Percentiles rank a stretch among this genome's conserved stretches.
phyloP scores from a whole-genome alignment of 2,113 vertebrate genomes.

The Crotalus helleri region DNA sequence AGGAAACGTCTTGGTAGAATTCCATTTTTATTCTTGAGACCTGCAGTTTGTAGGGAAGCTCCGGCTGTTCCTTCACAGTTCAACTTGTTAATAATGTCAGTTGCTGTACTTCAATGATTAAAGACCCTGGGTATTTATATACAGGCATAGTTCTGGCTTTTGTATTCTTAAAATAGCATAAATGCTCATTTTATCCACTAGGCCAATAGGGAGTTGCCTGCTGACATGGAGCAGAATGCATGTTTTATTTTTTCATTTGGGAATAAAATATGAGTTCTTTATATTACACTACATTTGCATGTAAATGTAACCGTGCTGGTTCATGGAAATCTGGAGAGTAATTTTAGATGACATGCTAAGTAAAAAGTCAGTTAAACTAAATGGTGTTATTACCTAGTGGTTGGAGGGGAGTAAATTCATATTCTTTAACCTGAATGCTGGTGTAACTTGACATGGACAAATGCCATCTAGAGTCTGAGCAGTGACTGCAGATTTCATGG shows the following conservation, averaged over 20 bases:
- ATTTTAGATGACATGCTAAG: not conserved
- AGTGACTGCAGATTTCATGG: not conserved
- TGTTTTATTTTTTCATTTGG: not conserved
- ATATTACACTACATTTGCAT: not conserved
- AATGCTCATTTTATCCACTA: not conserved
- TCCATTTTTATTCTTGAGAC: not conserved
- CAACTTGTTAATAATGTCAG: not conserved
- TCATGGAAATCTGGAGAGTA: not conserved
- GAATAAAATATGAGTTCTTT: not conserved
- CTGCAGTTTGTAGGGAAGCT: not conserved
- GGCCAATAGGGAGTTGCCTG: not conserved
- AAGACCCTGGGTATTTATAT: not conserved
- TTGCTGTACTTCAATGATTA: not conserved
- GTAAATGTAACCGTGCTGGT: not conserved
- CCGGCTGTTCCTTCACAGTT: not conserved
- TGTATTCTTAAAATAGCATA: not conserved
- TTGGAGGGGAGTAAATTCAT: not conserved
- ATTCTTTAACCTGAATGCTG: not conserved
- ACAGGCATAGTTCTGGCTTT: not conserved
- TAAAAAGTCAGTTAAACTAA: not conserved
- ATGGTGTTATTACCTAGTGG: not conserved
- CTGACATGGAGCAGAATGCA: not conserved
- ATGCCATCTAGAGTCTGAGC: not conserved
- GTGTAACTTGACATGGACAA: not conserved
- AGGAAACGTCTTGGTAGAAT: not conserved